Percentiles rank a stretch among this genome's conserved stretches.
phyloP scores from a whole-genome alignment of 1,140 invertebrate genomes.

The Augochlora pura region DNA sequence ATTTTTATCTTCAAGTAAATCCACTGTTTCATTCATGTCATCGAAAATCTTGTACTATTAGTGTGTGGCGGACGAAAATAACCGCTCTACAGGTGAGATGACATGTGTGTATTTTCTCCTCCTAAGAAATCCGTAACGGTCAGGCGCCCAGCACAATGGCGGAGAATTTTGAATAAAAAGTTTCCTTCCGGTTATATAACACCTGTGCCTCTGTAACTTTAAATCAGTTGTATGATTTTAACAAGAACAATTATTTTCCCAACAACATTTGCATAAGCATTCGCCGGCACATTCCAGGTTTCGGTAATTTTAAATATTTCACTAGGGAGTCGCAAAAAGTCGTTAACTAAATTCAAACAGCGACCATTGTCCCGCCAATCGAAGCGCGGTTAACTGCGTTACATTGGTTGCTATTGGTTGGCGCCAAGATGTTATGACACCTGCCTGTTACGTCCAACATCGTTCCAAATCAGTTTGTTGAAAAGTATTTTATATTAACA shows the following conservation, averaged over 20 bases:
- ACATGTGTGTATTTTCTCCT: slow-evolving; percentile 31
- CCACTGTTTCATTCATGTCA: slow-evolving; percentile 10
- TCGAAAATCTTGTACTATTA: neutral
- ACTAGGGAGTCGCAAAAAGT: neutral
- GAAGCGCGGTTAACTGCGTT: neutral
- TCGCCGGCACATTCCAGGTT: neutral
- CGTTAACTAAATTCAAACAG: neutral
- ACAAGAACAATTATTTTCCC: too few species aligned
- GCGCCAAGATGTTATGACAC: neutral
- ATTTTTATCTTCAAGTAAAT: neutral
- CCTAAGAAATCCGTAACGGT: slow-evolving; percentile 7
- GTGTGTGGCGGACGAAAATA: slow-evolving; percentile 22
- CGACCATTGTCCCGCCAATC: neutral
- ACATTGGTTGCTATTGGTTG: neutral
- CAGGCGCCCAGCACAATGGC: slow-evolving; percentile 3
- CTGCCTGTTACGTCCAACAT: neutral
- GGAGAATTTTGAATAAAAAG: slow-evolving; percentile 4
- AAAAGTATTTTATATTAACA: neutral
- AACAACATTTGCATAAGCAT: neutral
- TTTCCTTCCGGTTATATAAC: neutral
- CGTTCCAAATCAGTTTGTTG: neutral
- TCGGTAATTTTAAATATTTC: too few species aligned
- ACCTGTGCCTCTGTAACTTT: too few species aligned
- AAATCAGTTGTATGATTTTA: neutral
- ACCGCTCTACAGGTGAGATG: slow-evolving; percentile 17